These are phyloP conservation scores for Diuraphis noxia DNA, from an alignment of 1,140 invertebrate genomes.

Conservation along the genomic window DNA sequence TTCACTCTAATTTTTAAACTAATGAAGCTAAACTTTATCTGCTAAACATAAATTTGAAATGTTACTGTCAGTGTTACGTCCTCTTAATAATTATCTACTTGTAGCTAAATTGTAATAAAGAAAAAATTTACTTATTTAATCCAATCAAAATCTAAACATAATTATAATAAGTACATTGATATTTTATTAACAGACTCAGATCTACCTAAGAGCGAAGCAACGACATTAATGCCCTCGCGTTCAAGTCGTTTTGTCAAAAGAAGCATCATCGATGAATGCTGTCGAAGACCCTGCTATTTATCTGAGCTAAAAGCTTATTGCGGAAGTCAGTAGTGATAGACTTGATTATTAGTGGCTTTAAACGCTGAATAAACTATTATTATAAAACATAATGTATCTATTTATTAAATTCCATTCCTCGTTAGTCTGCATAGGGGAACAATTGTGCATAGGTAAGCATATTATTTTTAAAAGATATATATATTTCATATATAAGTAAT, in stretches of 20 bases:
- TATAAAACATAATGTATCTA: background rate
- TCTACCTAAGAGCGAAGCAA: background rate
- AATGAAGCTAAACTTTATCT: too few relatives aligned
- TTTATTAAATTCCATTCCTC: constrained; percentile 68
- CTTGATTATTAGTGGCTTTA: background rate
- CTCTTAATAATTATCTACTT: too few relatives aligned
- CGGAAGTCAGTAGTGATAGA: background rate
- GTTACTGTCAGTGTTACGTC: too few relatives aligned
- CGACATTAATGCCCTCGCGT: background rate
- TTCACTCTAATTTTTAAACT: too few relatives aligned
- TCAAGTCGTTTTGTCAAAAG: background rate
- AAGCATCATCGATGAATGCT: constrained; percentile 32
- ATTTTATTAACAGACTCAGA: constrained; percentile 14
- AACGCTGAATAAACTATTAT: constrained; percentile 22
- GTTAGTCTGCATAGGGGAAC: constrained; percentile 95
- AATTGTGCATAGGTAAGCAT: constrained; percentile 97
- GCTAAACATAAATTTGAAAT: too few relatives aligned
- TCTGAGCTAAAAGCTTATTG: constrained; percentile 27
- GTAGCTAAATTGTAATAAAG: background rate
- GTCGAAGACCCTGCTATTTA: background rate
- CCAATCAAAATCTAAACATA: background rate
- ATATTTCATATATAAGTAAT: constrained; percentile 99
- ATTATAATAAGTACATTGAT: background rate
- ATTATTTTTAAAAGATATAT: constrained; percentile 95
- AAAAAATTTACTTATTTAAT: background rate